Conservation (phyloP, 2,113 vertebrate genomes). For the Passer montanus region DNA sequence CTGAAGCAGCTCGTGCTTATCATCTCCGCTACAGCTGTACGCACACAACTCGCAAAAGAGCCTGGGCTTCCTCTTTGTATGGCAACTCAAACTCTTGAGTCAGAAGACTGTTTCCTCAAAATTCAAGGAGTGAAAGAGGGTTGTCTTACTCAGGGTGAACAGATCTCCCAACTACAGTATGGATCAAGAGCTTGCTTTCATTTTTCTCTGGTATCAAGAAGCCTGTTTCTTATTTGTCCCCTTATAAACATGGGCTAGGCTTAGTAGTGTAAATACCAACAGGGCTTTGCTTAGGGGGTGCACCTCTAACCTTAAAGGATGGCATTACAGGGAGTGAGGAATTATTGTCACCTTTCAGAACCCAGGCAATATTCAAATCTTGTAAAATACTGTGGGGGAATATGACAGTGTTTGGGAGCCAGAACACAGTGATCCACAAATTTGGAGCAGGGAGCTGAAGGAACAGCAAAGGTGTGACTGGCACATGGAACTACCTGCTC, state of each 20-base stretch:
- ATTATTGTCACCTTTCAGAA: neutral
- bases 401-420: neutral
- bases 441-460: neutral
- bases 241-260: neutral
- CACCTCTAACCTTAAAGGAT: neutral
- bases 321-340: neutral
- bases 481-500: neutral
- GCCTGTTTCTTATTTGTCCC: slow-evolving; percentile 1
- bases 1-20: neutral
- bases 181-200: neutral
- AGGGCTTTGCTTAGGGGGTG: neutral
- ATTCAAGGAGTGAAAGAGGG: neutral
- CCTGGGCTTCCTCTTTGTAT: neutral
- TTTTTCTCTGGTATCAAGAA: neutral
- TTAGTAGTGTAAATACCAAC: fast-evolving
- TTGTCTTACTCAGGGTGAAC: neutral
- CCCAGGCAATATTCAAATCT: neutral
- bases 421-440: neutral
- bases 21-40: neutral
- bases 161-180: neutral
- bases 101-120: slow-evolving; percentile 1
- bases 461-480: neutral
- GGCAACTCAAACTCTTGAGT: neutral
- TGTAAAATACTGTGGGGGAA: neutral
- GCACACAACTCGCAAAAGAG: neutral